Conservation (phyloP, 2,113 vertebrate species). For the Ciconia boyciana region DNA sequence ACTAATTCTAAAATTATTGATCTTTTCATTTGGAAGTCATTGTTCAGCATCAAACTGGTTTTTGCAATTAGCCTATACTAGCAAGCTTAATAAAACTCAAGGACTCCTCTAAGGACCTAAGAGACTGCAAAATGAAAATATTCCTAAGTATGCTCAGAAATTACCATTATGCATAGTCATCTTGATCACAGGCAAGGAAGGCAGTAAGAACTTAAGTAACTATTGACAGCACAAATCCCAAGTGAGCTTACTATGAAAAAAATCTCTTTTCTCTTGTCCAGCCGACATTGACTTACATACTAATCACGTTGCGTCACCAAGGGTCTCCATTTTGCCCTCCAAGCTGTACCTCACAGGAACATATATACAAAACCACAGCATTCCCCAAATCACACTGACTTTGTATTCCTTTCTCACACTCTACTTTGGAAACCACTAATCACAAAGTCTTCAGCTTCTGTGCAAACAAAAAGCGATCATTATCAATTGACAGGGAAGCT, state of each 20-base stretch:
- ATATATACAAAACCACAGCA: not conserved
- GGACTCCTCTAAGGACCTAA: not conserved
- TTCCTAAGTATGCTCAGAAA: not conserved
- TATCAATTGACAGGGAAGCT: not conserved
- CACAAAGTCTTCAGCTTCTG: not conserved
- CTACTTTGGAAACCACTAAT: not conserved
- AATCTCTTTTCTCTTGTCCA: not conserved
- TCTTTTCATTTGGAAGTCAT: slow-evolving; percentile 3
- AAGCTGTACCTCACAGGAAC: not conserved
- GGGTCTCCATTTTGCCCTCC: not conserved
- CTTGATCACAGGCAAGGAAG: not conserved
- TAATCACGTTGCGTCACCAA: not conserved
- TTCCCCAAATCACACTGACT: not conserved
- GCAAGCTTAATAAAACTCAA: slow-evolving; percentile 13
- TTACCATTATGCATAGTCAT: not conserved
- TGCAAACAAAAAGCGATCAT: not conserved
- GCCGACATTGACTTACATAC: not conserved
- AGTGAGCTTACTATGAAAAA: not conserved
- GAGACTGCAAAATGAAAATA: not conserved
- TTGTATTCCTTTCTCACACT: not conserved
- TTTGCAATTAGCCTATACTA: not conserved
- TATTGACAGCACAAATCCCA: not conserved
- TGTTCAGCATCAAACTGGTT: not conserved
- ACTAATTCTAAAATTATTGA: slow-evolving; percentile 43
- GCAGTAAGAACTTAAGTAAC: not conserved